phyloP scores from a whole-genome alignment of 2,113 vertebrate species.

The Labeo rohita region DNA sequence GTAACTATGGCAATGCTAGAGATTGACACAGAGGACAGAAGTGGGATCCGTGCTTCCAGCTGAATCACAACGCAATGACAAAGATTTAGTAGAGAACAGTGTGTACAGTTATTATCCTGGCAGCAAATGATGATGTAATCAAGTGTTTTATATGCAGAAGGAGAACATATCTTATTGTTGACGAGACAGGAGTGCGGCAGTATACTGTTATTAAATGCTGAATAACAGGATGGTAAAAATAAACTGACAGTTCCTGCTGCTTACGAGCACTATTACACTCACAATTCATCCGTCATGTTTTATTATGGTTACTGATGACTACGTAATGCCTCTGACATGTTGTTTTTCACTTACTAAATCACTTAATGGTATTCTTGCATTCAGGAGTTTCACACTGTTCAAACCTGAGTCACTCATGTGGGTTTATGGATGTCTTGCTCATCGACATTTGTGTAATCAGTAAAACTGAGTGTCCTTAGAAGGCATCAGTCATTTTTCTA shows the following conservation, averaged over 20 bases:
- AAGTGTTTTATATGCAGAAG: background rate
- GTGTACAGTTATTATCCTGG: slow-evolving; percentile 31
- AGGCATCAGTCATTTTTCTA: slow-evolving; percentile 18
- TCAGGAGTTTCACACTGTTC: background rate
- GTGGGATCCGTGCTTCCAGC: slow-evolving; percentile 17
- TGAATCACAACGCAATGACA: slow-evolving; percentile 23
- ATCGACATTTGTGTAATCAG: background rate
- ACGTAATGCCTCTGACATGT: background rate
- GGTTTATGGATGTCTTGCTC: slow-evolving; percentile 1
- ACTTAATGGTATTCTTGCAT: background rate
- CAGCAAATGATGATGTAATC: slow-evolving; percentile 8
- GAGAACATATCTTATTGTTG: background rate
- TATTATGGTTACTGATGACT: background rate
- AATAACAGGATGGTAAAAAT: slow-evolving; percentile 6
- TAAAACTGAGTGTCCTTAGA: background rate
- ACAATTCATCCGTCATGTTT: background rate
- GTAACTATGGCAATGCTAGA: slow-evolving; percentile 46
- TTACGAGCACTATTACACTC: background rate
- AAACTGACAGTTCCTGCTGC: background rate
- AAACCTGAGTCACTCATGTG: slow-evolving; percentile 1
- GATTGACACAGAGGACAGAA: background rate
- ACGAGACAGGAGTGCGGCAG: background rate
- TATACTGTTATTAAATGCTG: slow-evolving; percentile 7
- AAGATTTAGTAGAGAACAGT: slow-evolving; percentile 31
- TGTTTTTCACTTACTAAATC: background rate